A percentile compares a stretch with the other conserved stretches of the same genome.
These are phyloP conservation scores for Noctua janthina DNA, from an alignment of 2,888 invertebrate species.

Conservation along the genomic window DNA sequence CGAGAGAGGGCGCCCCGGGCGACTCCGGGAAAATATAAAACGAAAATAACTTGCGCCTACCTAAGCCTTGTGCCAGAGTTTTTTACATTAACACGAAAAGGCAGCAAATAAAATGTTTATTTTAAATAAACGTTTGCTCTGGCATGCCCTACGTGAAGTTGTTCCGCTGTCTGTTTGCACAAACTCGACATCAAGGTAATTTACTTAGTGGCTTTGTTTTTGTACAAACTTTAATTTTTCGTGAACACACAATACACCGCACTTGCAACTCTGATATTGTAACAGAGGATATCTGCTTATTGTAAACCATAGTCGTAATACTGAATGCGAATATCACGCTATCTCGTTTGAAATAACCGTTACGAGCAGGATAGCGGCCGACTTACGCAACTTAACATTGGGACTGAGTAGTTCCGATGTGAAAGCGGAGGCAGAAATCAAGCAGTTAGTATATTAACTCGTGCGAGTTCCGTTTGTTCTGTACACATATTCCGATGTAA, in stretches of 20 bases:
- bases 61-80: slow-evolving; percentile 78
- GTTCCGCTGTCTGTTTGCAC: slow-evolving; percentile 66
- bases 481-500: slow-evolving; percentile 72
- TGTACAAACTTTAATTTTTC: slow-evolving; percentile 66
- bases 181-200: slow-evolving; percentile 66
- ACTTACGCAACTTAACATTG: slow-evolving; percentile 57
- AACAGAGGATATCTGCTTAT: slow-evolving; percentile 56
- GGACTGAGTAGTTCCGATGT: slow-evolving; percentile 40
- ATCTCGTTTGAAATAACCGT: slow-evolving; percentile 59
- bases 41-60: slow-evolving; percentile 85
- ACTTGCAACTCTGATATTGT: slow-evolving; percentile 65
- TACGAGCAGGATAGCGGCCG: slow-evolving; percentile 50
- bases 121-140: slow-evolving; percentile 76
- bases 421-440: slow-evolving; percentile 61
- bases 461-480: slow-evolving; percentile 69
- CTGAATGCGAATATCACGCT: slow-evolving; percentile 54
- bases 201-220: slow-evolving; percentile 65
- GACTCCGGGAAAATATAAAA: slow-evolving; percentile 85
- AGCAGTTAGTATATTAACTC: slow-evolving; percentile 72
- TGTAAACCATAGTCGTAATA: slow-evolving; percentile 56
- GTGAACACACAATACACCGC: slow-evolving; percentile 53
- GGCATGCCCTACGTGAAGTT: slow-evolving; percentile 70
- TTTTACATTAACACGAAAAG: slow-evolving; percentile 80
- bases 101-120: slow-evolving; percentile 80
- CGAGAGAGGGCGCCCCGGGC: slow-evolving; percentile 80